Evolutionary conservation across 2,113 vertebrate genomes (phyloP), one percentile per base, ranked within the genome.

Genomic region (Hemibagrus wyckioides): DNA sequence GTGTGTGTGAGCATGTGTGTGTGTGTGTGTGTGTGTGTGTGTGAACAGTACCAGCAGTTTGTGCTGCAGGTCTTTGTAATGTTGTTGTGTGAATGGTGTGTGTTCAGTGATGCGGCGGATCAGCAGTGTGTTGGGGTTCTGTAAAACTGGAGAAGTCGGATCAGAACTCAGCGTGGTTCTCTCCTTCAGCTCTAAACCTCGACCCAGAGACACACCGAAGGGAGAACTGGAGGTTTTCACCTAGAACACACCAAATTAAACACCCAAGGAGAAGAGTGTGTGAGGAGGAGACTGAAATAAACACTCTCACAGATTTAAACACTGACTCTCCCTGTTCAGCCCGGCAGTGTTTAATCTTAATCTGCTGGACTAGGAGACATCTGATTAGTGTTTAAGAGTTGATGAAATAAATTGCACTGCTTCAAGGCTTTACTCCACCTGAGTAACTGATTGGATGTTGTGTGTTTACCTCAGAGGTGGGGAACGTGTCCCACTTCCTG

Each of bases 101-200:
- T 97, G 95, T 83, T 96, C 96, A 77, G 93, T 92, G 0, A 99
- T 93, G 85, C 97, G 95, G 21, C 96, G 96, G 8, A 97, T 91
- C 86, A 96, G 95, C 48, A 99, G 93, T 5, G 96, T 95, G 0
- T 93, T 91, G 33, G 98, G 97, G 87, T 94, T 95, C 89, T 93
- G 95, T 33, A 56, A 86, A 17, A 95, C 36, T 0, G 92, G 90
- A 3, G 80, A 56, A 14, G 90, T 75, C 2, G 83, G 79, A 28
- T 2, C 15, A 0, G 23, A 76, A n/a, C 56, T 83, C 30, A 91
- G 76, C 15, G 39, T 89, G 4, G 91, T 82, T 25, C 84, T 89
- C 52, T 91, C 86, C 56, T 83, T 94, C 57, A 94, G 90, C 76
- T n/a, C 80, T 67, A 96, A 93, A 75, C 94, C 93, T 39, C 91